Evolutionary conservation across 1,140 invertebrate genomes (phyloP), one percentile per base, ranked within the genome.

Genomic region (Semibalanus balanoides): DNA sequence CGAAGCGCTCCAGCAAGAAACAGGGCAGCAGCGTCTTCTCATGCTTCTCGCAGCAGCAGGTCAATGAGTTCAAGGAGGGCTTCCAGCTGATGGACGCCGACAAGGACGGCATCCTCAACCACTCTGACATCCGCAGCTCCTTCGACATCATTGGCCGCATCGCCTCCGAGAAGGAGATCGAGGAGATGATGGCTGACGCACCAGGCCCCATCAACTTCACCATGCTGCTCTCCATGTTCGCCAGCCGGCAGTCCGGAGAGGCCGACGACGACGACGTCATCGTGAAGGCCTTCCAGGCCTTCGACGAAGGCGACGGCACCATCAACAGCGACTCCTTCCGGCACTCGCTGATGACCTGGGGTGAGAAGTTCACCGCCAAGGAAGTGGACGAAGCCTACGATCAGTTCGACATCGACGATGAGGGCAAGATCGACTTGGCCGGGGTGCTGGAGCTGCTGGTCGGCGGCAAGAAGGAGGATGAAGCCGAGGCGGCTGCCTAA

Each of bases 31-130:
- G 93, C 87, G 93, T 96, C 82, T 96, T 97, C 88, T 94, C 93
- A 82, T 93, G 94, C 90, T 97, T 97, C 89, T 91, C 91, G 77
- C 93, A 96, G 86, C 91, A 91, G 86, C 94, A 97, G 87, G 92
- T 97, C 81, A 93, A 93, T 80, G 94, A 96, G 85, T 97, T 96
- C 88, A 97, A 96, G 86, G 94, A 97, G 88, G 94, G 94, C 83
- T 98, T 99, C 91, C 91, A 93, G 85, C 90, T 99, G 83, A 99
- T 99, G 91, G 97, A 99, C 88, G 91, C 93, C 86, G 94, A 99
- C 87, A 96, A 98, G 86, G 97, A 99, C 85, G 95, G 96, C 82
- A 92, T 98, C 86, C 94, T 99, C 84, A 93, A 93, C 84, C 96
- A 97, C 85, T 92, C 91, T 84, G 97, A 99, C 87, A 89, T 99